Evolutionary conservation across 2,113 vertebrate genomes (phyloP).

Genomic region (Hyperoodon ampullatus): DNA sequence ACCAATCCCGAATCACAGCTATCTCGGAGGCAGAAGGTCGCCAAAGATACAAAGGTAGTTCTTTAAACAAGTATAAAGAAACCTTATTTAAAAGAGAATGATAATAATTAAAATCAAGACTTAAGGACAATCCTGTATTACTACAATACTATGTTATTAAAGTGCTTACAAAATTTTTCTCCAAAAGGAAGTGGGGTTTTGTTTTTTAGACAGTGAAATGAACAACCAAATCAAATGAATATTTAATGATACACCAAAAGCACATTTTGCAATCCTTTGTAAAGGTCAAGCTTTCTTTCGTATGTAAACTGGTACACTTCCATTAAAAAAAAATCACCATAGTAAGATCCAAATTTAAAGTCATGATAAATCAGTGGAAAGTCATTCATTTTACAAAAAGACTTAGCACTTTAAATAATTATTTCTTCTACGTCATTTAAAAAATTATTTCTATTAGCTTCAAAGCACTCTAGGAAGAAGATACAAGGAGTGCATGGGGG

Average conservation of each 20-base stretch:
- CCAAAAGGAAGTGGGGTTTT: slow-evolving; percentile 1
- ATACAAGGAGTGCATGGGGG: not conserved
- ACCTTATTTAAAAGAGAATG: slow-evolving; percentile 86
- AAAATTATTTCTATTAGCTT: slow-evolving; percentile 24
- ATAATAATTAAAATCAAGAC: slow-evolving; percentile 23
- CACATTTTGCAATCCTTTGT: not conserved
- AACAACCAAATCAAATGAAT: slow-evolving; percentile 21
- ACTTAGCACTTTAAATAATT: not conserved
- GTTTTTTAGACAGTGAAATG: slow-evolving; percentile 51
- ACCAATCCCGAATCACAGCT: slow-evolving; percentile 92
- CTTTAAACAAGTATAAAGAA: slow-evolving; percentile 97
- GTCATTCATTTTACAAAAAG: not conserved
- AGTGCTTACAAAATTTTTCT: not conserved
- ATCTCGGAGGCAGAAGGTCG: slow-evolving; percentile 89
- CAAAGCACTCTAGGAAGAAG: not conserved
- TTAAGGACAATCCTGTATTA: not conserved
- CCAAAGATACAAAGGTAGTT: slow-evolving; percentile 95
- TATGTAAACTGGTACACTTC: not conserved
- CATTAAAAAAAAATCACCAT: not conserved
- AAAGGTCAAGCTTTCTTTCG: not conserved
- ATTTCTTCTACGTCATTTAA: not conserved
- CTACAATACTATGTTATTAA: not conserved
- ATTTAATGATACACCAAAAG: not conserved
- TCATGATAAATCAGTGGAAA: not conserved
- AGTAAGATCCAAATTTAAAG: not conserved